phyloP scores from a whole-genome alignment of 2,797 vertebrate species.

The Hybognathus amarus region DNA sequence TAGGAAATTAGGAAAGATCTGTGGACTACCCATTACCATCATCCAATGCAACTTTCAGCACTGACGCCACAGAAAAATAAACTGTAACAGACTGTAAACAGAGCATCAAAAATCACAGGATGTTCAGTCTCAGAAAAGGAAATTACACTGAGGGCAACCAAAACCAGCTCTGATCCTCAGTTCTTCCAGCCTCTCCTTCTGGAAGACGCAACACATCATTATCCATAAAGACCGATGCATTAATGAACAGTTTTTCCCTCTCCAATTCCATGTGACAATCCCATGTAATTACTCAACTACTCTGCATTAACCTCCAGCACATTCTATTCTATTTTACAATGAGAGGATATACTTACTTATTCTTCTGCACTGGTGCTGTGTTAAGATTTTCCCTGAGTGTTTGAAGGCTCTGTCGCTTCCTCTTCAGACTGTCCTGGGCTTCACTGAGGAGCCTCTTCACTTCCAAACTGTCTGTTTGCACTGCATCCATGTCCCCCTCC shows the following conservation, averaged over 20 bases:
- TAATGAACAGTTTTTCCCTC: conserved; percentile 19
- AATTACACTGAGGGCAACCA: conserved; percentile 12
- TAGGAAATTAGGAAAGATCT: conserved; percentile 11
- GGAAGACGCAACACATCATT: conserved; percentile 22
- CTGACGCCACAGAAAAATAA: conserved; percentile 35
- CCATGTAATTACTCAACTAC: background rate
- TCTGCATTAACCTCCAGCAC: background rate
- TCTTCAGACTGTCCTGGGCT: conserved; percentile 66
- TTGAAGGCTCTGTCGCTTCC: conserved; percentile 71
- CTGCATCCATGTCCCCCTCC: conserved; percentile 67
- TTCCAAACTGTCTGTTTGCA: conserved; percentile 61
- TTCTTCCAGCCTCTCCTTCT: conserved; percentile 9
- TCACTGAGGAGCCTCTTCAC: conserved; percentile 69
- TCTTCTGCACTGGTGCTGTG: conserved; percentile 68
- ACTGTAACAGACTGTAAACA: conserved; percentile 18
- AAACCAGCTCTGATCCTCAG: conserved; percentile 23
- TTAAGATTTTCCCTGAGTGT: conserved; percentile 66
- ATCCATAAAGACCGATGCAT: conserved; percentile 1
- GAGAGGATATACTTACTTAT: conserved; percentile 56
- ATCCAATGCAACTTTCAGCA: conserved; percentile 19
- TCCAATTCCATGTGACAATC: conserved; percentile 9
- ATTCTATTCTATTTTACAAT: background rate
- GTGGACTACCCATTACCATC: background rate
- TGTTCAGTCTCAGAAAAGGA: background rate
- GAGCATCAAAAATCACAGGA: conserved; percentile 36